Evolutionary conservation across 1,140 invertebrate genomes (phyloP), one percentile per base, ranked within the genome.

Genomic region (Teleopsis dalmanni): DNA sequence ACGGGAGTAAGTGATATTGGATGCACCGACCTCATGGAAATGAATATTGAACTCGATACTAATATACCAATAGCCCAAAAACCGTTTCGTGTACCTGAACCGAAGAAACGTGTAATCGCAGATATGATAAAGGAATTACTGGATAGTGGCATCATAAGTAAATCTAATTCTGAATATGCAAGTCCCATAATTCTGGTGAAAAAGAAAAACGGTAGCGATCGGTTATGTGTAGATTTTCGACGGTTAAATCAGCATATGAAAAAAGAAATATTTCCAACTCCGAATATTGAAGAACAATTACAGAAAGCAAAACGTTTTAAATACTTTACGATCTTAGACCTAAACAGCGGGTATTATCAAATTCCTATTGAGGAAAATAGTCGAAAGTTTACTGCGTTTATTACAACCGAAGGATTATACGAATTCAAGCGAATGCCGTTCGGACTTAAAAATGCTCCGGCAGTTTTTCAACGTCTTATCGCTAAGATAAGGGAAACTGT

Each of bases 151-250:
- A 57, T 65, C 3, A 61, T 64, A 18, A 22, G 38, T 13, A 44
- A 57, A 29, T 57, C 60, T 2, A 52, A 35, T 19, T 66, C 55
- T 0, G 33, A 53, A n/a, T 70, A 65, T 43, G 56, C 60, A 8
- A 66, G 68, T 1, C 76, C 74, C 2, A 53, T 76, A 0, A 67
- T 79, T 0, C 40, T 79, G 11, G 60, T 70, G 2, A 36, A 49
- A 23, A 72, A 70, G 33, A 57, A 57, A 18, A 55, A 57, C 16
- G 68, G 66, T 5, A 43, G 53, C 3, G 43, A 47, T 6, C 26
- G 72, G 11, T 45, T 73, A 33, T 56, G 59, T 35, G 48, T 72
- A 2, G 69, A 75, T 53, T 79, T 71, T 52, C 42, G 73, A 21
- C 34, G 47, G 6, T 33, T 78, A 7, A 80, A 79, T 54, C 40